Conservation (phyloP, 1,140 invertebrate species). For the Euwallacea similis region DNA sequence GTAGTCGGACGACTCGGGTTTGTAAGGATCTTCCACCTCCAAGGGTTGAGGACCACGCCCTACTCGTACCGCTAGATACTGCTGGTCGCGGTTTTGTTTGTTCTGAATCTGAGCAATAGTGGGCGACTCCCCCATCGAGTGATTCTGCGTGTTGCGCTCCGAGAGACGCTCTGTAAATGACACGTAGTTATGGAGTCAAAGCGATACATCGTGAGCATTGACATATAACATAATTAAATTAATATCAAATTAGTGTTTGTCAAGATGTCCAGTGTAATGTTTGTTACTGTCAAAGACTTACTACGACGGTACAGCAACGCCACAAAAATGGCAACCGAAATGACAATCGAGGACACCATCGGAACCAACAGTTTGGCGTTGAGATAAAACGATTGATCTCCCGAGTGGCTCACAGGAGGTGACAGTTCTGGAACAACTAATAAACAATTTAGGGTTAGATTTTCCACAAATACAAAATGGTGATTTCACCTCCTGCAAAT, state of each 20-base stretch:
- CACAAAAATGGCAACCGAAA: constrained; percentile 64
- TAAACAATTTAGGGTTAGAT: constrained; percentile 25
- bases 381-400: constrained; percentile 67
- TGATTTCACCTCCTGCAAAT: constrained; percentile 66
- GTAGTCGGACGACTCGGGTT: constrained; percentile 64
- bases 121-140: constrained; percentile 64
- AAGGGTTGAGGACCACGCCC: constrained; percentile 48
- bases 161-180: constrained; percentile 53
- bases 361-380: constrained; percentile 72
- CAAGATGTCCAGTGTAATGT: too few relatives aligned
- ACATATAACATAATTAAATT: too few relatives aligned
- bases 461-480: not conserved
- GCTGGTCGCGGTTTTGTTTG: constrained; percentile 74
- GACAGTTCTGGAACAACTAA: constrained; percentile 61
- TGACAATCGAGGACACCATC: constrained; percentile 65
- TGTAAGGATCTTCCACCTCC: constrained; percentile 54
- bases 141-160: constrained; percentile 51
- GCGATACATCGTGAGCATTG: too few relatives aligned
- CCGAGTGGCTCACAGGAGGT: constrained; percentile 62
- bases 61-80: constrained; percentile 65
- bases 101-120: constrained; percentile 74
- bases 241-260: too few relatives aligned
- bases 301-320: constrained; percentile 66
- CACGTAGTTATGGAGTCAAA: not conserved
- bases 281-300: constrained; percentile 53